Evolutionary conservation across 2,888 invertebrate species (phyloP), one percentile per base, ranked within the genome.

Genomic region (Cinara cedri): DNA sequence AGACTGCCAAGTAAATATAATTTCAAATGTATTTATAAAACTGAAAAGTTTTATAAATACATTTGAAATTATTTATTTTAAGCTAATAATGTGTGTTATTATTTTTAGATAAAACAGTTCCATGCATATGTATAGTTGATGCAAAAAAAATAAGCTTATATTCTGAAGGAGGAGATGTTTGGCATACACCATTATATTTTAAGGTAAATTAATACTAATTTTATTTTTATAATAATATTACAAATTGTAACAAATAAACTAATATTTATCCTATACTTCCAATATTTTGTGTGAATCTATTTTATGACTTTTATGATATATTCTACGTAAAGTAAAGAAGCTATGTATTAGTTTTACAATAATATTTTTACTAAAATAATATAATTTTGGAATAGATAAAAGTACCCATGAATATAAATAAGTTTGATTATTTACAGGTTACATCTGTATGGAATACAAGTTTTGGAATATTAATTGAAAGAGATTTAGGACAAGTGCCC

Each of bases 401-500:
- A 19, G 16, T n/a, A n/a, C n/a, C n/a, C n/a, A n/a, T n/a, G n/a
- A n/a, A n/a, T n/a, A n/a, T n/a, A n/a, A n/a, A n/a, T n/a, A n/a
- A 3, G 60, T 19, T 63, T 71, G 34, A 63, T 82, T 57, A 72
- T 1, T 91, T 91, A 84, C 89, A 93, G 88, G 92, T 96, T 1
- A 90, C 91, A 70, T 91, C 91, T 83, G 89, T 94, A 0, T 97
- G 96, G 95, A 89, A 90, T 0, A 94, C 93, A 83, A 92, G 91
- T 84, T 94, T 91, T 86, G 97, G 97, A 3, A 88, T 97, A 49
- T 86, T 97, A 65, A 87, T 97, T 82, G 96, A 96, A 86, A 92
- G 92, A 82, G 84, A 84, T 51, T 84, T 85, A 82, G 84, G 65
- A 19, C 62, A 81, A 65, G 54, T 72, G 1, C 54, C 72, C 16